These are phyloP conservation scores for Sitta carolinensis DNA, from an alignment of 2,797 vertebrate species.

Conservation along the genomic window DNA sequence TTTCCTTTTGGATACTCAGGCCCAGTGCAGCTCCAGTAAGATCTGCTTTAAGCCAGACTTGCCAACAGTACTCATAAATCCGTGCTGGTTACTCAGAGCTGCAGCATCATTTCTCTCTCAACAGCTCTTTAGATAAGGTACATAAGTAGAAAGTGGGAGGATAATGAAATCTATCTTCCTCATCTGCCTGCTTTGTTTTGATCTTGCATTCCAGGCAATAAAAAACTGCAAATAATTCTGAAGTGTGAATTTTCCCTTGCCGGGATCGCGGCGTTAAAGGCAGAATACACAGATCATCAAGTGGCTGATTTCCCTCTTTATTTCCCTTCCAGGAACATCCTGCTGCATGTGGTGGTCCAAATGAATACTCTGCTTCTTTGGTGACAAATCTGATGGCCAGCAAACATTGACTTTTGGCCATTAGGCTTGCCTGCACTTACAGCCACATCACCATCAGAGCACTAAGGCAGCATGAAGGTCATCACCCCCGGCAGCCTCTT, in stretches of 20 bases:
- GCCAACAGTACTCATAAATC: background rate
- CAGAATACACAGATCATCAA: background rate
- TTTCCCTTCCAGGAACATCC: slow-evolving; percentile 9
- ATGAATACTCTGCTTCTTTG: slow-evolving; percentile 21
- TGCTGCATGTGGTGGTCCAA: background rate
- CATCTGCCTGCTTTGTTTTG: slow-evolving; percentile 23
- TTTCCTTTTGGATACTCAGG: background rate
- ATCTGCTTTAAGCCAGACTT: background rate
- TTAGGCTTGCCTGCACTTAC: background rate
- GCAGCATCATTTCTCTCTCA: background rate
- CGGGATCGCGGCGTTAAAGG: background rate
- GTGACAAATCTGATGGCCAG: slow-evolving; percentile 29
- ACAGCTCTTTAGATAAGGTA: background rate
- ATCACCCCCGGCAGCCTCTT: slow-evolving; percentile 59
- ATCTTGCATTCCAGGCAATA: slow-evolving; percentile 14
- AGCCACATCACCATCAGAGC: slow-evolving; percentile 47
- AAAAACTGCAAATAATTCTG: background rate
- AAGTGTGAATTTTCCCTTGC: background rate
- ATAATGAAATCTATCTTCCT: slow-evolving; percentile 9
- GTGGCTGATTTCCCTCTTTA: background rate
- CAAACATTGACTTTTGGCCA: slow-evolving; percentile 39
- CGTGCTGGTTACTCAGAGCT: background rate
- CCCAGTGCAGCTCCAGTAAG: background rate
- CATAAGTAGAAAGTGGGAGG: background rate
- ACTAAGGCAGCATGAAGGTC: slow-evolving; percentile 72